These are phyloP conservation scores for Osmerus eperlanus DNA, from an alignment of 2,113 vertebrate species.

Conservation along the genomic window DNA sequence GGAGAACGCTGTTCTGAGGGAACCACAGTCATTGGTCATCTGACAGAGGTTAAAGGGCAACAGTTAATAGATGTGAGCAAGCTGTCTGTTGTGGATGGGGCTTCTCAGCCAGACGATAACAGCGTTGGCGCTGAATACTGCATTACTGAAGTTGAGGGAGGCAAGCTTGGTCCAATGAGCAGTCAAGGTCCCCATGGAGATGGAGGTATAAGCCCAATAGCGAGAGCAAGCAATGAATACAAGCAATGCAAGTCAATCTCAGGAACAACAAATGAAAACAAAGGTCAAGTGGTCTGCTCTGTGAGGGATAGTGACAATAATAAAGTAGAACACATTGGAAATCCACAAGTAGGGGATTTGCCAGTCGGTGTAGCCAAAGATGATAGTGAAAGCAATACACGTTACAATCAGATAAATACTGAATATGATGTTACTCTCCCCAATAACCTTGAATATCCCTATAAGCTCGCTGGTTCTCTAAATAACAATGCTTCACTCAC, in stretches of 20 bases:
- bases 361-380: conserved; percentile 38
- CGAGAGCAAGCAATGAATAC: conserved; percentile 6
- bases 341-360: background rate
- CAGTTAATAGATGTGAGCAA: background rate
- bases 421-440: conserved; percentile 1
- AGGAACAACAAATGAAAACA: conserved; percentile 16
- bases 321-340: conserved; percentile 5
- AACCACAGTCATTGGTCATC: background rate
- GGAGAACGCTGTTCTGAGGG: background rate
- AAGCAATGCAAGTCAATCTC: conserved; percentile 17
- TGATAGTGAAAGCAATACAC: conserved; percentile 36
- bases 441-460: background rate
- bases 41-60: background rate
- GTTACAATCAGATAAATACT: conserved; percentile 11
- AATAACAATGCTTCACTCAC: background rate
- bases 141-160: background rate
- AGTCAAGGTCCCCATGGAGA: conserved; percentile 14
- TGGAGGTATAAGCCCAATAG: conserved; percentile 14
- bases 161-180: conserved; percentile 4
- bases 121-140: background rate
- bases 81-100: background rate
- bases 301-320: background rate
- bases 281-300: background rate
- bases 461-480: conserved; percentile 1
- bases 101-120: background rate